A percentile compares a stretch with the other conserved stretches of the same genome.
phyloP scores from a whole-genome alignment of 1,140 invertebrate species.

The Lasioglossum albipes region DNA sequence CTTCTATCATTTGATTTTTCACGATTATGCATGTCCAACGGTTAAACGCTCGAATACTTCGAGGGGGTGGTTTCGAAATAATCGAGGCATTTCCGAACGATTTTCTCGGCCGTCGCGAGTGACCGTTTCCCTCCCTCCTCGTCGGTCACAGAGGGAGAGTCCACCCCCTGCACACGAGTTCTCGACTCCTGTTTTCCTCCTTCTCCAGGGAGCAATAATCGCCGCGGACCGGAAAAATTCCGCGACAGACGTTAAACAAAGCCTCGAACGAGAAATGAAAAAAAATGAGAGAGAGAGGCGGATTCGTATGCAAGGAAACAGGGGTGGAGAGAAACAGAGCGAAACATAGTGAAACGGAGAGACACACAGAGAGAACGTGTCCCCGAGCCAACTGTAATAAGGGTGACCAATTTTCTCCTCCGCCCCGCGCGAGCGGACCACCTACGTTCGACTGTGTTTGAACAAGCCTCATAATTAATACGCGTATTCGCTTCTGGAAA shows the following conservation, averaged over 20 bases:
- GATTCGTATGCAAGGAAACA: slow-evolving; percentile 31
- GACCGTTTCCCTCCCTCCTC: neutral
- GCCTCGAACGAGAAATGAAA: slow-evolving; percentile 62
- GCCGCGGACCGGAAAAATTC: slow-evolving; percentile 73
- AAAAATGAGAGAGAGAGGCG: neutral
- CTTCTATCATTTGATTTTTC: too few species aligned
- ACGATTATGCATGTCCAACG: too few species aligned
- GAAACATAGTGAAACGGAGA: slow-evolving; percentile 48
- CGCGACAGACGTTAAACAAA: slow-evolving; percentile 77
- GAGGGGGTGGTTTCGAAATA: neutral
- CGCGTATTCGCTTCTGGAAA: slow-evolving; percentile 72
- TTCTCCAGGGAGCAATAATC: slow-evolving; percentile 76
- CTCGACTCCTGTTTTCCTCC: slow-evolving; percentile 50
- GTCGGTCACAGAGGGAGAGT: neutral
- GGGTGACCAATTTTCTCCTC: slow-evolving; percentile 66
- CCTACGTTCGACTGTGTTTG: slow-evolving; percentile 75
- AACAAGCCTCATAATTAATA: slow-evolving; percentile 79
- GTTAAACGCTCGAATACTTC: too few species aligned
- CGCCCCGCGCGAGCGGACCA: slow-evolving; percentile 22
- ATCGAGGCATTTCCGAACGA: slow-evolving; percentile 25
- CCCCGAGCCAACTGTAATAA: slow-evolving; percentile 71
- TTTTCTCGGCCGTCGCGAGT: slow-evolving; percentile 22
- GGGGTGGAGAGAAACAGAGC: slow-evolving; percentile 37
- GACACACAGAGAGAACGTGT: slow-evolving; percentile 40
- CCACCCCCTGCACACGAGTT: slow-evolving; percentile 12